phyloP scores from a whole-genome alignment of 2,113 vertebrate species.

The Ammodytes dubius region DNA sequence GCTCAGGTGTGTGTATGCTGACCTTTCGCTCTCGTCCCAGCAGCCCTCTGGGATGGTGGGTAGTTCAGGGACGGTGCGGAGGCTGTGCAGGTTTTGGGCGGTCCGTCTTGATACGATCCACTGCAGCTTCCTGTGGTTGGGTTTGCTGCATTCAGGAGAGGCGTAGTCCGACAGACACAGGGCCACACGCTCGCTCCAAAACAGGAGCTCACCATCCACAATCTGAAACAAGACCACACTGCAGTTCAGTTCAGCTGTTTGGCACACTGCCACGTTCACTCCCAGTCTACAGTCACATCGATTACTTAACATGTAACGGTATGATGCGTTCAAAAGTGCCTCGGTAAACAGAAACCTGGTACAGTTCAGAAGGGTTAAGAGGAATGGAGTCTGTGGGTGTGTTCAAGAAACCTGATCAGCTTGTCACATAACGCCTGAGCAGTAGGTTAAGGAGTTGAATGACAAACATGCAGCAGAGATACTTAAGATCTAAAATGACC shows the following conservation, averaged over 20 bases:
- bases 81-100: conserved; percentile 93
- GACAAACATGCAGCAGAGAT: background rate
- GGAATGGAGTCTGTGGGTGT: background rate
- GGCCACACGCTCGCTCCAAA: conserved; percentile 93
- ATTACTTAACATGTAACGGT: conserved; percentile 3
- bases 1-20: background rate
- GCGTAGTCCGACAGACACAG: conserved; percentile 94
- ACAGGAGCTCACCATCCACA: conserved; percentile 88
- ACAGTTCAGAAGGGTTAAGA: conserved; percentile 11
- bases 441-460: background rate
- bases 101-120: conserved; percentile 97
- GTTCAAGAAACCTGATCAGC: conserved; percentile 25
- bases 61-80: conserved; percentile 92
- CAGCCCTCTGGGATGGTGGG: conserved; percentile 94
- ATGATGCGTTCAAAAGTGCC: background rate
- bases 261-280: background rate
- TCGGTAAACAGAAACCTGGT: conserved; percentile 11
- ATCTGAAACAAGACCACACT: conserved; percentile 83
- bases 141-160: conserved; percentile 95
- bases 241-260: background rate
- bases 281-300: background rate
- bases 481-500: background rate
- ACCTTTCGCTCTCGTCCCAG: conserved; percentile 93
- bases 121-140: conserved; percentile 93
- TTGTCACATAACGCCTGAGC: background rate